phyloP scores from a whole-genome alignment of 2,888 invertebrate species.

The Tetanocera ferruginea region DNA sequence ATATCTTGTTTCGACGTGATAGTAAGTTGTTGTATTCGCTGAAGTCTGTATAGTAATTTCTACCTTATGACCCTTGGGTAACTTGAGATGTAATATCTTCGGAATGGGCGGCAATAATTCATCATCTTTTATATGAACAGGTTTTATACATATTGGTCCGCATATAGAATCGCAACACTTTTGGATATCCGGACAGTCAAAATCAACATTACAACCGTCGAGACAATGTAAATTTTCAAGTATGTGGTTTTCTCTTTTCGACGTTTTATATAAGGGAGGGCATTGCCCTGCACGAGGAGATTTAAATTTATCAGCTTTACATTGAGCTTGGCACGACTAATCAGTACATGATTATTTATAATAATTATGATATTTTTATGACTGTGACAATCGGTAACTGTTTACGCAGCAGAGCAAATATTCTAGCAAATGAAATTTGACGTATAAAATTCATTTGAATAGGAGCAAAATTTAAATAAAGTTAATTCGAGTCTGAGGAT shows the following conservation, averaged over 20 bases:
- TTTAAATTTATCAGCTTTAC: slow-evolving; percentile 59
- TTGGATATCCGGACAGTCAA: slow-evolving; percentile 78
- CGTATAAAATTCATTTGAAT: background rate
- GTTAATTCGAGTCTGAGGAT: too few species aligned
- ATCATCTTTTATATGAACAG: slow-evolving; percentile 70
- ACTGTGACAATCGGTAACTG: too few species aligned
- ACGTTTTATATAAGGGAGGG: slow-evolving; percentile 50
- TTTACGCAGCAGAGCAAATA: too few species aligned
- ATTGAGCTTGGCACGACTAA: slow-evolving; percentile 58
- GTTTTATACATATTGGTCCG: slow-evolving; percentile 78
- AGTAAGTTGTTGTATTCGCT: slow-evolving; percentile 58
- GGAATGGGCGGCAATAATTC: slow-evolving; percentile 77
- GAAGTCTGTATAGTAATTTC: slow-evolving; percentile 72
- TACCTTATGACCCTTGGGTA: slow-evolving; percentile 71
- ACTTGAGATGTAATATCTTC: slow-evolving; percentile 72
- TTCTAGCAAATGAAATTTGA: too few species aligned
- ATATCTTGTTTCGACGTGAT: slow-evolving; percentile 77
- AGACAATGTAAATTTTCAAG: slow-evolving; percentile 58
- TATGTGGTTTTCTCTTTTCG: slow-evolving; percentile 9
- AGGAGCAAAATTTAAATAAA: background rate
- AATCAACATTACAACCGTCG: slow-evolving; percentile 71
- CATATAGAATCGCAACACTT: slow-evolving; percentile 79
- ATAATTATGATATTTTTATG: too few species aligned
- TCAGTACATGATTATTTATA: background rate
- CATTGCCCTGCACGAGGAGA: slow-evolving; percentile 63